Conservation (phyloP, 35 echinoderm and acorn worm genomes). For the Anneissia japonica region DNA sequence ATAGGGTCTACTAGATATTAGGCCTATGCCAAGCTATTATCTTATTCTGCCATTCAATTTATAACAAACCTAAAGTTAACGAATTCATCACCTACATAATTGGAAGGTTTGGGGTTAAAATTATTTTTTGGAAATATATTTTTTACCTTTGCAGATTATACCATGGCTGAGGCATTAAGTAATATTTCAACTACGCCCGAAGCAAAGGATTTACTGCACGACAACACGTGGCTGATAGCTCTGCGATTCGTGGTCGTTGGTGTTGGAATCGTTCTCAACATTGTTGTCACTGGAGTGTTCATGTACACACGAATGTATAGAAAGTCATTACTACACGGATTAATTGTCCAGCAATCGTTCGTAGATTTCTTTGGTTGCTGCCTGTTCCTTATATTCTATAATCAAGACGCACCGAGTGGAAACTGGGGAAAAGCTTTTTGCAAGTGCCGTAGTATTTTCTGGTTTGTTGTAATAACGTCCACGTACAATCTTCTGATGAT, state of each 20-base stretch:
- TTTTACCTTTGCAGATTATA: too few relatives aligned
- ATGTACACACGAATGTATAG: neutral
- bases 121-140: too few relatives aligned
- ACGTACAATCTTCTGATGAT: neutral
- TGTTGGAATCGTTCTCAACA: neutral
- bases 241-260: neutral
- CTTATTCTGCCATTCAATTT: too few relatives aligned
- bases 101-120: too few relatives aligned
- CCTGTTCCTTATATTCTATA: neutral
- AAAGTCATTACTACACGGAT: neutral
- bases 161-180: neutral
- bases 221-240: neutral
- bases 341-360: neutral
- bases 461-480: neutral
- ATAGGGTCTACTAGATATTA: too few relatives aligned
- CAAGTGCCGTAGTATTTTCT: neutral
- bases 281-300: neutral
- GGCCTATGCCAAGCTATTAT: too few relatives aligned
- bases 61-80: too few relatives aligned
- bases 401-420: neutral
- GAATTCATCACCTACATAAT: too few relatives aligned
- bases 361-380: neutral
- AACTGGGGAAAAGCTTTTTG: neutral
- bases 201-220: neutral
- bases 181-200: neutral